A percentile compares a stretch with the other conserved stretches of the same genome.
Conservation (phyloP, 2,888 invertebrate genomes). For the Theretra japonica region DNA sequence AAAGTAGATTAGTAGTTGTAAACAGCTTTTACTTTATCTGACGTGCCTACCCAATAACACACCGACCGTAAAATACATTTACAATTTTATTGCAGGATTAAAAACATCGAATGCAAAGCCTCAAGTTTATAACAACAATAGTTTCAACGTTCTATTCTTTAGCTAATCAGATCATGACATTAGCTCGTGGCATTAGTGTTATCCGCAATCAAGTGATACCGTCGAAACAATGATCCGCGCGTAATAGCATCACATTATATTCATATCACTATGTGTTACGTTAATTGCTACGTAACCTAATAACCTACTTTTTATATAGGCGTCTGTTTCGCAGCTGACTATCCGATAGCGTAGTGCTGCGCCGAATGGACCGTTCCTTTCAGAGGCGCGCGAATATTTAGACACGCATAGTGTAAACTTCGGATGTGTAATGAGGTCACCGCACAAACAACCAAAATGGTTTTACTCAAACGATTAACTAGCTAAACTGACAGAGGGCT, state of each 20-base stretch:
- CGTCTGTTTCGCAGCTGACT: constrained; percentile 16
- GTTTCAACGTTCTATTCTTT: neutral
- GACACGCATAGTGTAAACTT: constrained; percentile 15
- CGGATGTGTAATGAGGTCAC: constrained; percentile 20
- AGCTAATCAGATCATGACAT: constrained; percentile 15
- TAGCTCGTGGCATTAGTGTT: constrained; percentile 26
- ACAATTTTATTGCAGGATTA: neutral
- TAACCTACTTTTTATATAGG: constrained; percentile 54
- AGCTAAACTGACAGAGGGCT: neutral
- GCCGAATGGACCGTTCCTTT: constrained; percentile 24
- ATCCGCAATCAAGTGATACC: constrained; percentile 9
- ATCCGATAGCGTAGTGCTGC: constrained; percentile 2
- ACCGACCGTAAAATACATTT: neutral
- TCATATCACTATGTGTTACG: constrained; percentile 53
- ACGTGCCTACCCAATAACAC: neutral
- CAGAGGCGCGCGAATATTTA: constrained; percentile 25
- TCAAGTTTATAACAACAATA: neutral
- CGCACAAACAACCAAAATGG: constrained; percentile 2
- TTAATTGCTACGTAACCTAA: constrained; percentile 51
- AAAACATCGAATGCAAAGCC: neutral
- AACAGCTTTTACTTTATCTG: constrained; percentile 4
- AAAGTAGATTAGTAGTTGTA: neutral
- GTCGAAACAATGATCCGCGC: constrained; percentile 28
- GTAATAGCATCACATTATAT: constrained; percentile 33
- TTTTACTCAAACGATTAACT: neutral